phyloP scores from a whole-genome alignment of 92 coral and sea anemone genomes.

The Scolanthus callimorphus region DNA sequence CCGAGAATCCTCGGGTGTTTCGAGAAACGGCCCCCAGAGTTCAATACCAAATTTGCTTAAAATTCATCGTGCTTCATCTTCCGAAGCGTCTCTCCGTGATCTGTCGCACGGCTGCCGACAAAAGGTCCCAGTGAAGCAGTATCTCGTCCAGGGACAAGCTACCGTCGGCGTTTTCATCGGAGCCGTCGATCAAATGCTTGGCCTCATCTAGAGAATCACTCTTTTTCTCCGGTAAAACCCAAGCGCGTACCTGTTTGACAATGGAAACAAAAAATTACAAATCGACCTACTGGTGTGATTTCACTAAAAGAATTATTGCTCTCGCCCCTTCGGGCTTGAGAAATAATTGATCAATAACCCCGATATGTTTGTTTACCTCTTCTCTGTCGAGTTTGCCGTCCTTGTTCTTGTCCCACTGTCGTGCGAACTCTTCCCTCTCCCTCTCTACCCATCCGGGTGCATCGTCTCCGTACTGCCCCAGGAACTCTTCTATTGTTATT shows the following conservation, averaged over 20 bases:
- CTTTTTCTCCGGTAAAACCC: slow-evolving; percentile 82
- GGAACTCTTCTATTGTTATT: slow-evolving; percentile 78
- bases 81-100: slow-evolving; percentile 89
- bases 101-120: slow-evolving; percentile 96
- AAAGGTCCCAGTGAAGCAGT: slow-evolving; percentile 88
- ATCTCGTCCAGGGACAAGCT: slow-evolving; percentile 83
- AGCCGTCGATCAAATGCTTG: slow-evolving; percentile 89
- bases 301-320: no score
- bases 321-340: no score
- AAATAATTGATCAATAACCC: no score
- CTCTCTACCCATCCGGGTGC: slow-evolving; percentile 91
- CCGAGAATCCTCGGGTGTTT: no score
- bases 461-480: slow-evolving; percentile 87
- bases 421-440: slow-evolving; percentile 79
- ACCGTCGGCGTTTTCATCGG: slow-evolving; percentile 95
- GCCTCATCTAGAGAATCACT: slow-evolving; percentile 93
- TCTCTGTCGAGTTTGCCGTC: slow-evolving; percentile 92
- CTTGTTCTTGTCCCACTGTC: slow-evolving; percentile 76
- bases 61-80: slow-evolving; percentile 82
- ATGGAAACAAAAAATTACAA: no score
- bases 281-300: no score
- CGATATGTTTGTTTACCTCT: no score
- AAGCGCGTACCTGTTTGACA: slow-evolving; percentile 60
- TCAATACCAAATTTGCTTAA: no score
- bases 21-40: no score